Base-by-base conservation (phyloP, 1,140 invertebrate species). In the Thalassaphorura encarpata region DNA sequence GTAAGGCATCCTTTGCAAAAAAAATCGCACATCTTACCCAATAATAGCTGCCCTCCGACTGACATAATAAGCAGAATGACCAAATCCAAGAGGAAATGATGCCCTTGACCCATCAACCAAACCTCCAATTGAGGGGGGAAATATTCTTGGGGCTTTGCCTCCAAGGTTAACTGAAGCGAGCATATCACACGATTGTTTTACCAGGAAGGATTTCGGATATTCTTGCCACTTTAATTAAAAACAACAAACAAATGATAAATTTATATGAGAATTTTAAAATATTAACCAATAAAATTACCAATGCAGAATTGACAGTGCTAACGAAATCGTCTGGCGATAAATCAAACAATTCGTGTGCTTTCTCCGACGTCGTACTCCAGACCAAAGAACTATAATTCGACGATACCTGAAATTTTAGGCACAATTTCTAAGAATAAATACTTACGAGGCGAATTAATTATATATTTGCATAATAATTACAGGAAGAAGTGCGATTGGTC, bases 51-150 rank as follows among this genome's bases (percentile, higher is more conserved):
- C 79, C 49, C 86, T 77, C 19, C 76, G 72, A 28, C 74, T 75
- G 0, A 90, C 81, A 72, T 98, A 98, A 59, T 82, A 78, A 0
- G 83, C 80, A 24, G 91, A 80, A 72, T 97, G 92, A 0, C 88
- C 84, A 67, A 98, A 88, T 23, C 83, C 85, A 6, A 99, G 75
- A 0, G 95, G 95, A 74, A 97, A 99, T 5, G 81, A 81, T 26
- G 89, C 94, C 19, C 92, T 74, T 2, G 84, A 67, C 75, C 74
- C 58, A 69, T 75, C 73, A 2, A 92, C 77, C 18, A 71, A 71
- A n/a, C 71, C 62, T 1, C 95, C 74, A 16, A 81, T 81, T 0
- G 94, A 93, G 1, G 87, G 90, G 56, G 89, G 86, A 41, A 80
- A 72, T 11, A 75, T 65, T 24, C 69, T 65, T 21, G 58, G 50